Conservation (phyloP, 1,140 invertebrate species). For the Rhopalosiphum maidis region DNA sequence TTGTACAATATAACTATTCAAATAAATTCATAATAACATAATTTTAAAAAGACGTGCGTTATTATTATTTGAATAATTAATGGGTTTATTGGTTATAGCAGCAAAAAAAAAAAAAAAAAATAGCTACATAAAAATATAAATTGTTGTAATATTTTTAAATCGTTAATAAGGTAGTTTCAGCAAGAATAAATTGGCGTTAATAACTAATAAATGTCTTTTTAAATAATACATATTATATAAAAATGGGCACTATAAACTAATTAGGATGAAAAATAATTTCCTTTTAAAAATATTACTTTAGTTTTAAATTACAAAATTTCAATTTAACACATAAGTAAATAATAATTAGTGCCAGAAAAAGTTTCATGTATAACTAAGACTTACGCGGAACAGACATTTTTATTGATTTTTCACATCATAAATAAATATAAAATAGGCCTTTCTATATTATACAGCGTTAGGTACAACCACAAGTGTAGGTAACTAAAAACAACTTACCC, state of each 20-base stretch:
- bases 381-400: background rate
- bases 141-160: background rate
- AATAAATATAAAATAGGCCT: background rate
- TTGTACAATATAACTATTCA: background rate
- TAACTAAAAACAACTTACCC: constrained; percentile 40
- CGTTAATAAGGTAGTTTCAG: background rate
- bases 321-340: background rate
- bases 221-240: background rate
- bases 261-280: background rate
- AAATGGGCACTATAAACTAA: background rate
- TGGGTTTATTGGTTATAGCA: background rate
- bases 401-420: constrained; percentile 22
- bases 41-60: background rate
- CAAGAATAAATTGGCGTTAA: background rate
- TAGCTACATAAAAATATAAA: background rate
- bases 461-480: background rate
- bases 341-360: background rate
- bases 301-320: background rate
- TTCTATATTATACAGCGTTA: background rate
- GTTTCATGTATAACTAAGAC: background rate
- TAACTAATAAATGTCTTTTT: background rate
- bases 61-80: background rate
- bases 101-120: background rate
- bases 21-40: background rate
- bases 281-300: background rate